Evolutionary conservation across 2,888 invertebrate species (phyloP).

Genomic region (Tipula confusa): DNA sequence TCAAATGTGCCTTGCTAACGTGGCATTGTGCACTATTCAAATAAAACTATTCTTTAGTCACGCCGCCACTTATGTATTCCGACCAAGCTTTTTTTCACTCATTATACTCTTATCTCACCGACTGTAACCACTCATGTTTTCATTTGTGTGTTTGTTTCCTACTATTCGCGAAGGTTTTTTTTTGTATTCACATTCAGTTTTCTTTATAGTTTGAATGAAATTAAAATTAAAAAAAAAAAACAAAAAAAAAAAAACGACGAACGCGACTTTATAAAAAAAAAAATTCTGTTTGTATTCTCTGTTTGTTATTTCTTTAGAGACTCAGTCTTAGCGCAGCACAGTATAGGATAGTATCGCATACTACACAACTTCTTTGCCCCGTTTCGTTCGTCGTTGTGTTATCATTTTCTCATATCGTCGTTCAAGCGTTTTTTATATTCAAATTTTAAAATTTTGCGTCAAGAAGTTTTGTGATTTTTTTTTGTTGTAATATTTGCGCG

Average conservation of each 20-base stretch:
- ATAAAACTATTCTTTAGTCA: no score
- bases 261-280: background rate
- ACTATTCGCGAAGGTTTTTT: conserved; percentile 21
- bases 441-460: background rate
- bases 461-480: background rate
- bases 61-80: no score
- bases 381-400: conserved; percentile 12
- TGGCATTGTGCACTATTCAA: no score
- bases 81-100: background rate
- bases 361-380: background rate
- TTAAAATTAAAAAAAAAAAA: background rate
- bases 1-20: no score
- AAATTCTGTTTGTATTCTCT: background rate
- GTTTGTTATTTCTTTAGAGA: background rate
- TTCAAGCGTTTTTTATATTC: background rate
- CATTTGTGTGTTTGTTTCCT: background rate
- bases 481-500: background rate
- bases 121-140: conserved; percentile 25
- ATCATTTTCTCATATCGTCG: background rate
- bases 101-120: background rate
- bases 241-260: background rate
- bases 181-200: conserved; percentile 3
- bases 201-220: conserved; percentile 20
- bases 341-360: conserved; percentile 12
- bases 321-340: conserved; percentile 20